Conservation (phyloP, 2,888 invertebrate species). For the Pyrrhia umbra region DNA sequence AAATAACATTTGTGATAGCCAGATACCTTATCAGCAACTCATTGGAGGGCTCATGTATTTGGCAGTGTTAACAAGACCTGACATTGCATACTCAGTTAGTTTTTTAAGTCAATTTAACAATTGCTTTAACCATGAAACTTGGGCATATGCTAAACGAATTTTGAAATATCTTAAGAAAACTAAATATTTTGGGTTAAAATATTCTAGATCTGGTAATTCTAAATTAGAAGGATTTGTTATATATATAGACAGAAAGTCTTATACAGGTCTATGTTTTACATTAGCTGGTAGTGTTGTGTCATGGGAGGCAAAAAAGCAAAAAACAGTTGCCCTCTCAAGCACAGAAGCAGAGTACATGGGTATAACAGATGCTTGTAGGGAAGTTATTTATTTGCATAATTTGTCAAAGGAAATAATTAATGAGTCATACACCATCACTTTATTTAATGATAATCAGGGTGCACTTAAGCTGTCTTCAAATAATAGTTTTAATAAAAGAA, state of each 20-base stretch:
- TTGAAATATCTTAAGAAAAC: conserved; percentile 4
- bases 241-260: neutral
- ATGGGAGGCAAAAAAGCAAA: conserved; percentile 2
- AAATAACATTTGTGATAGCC: neutral
- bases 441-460: conserved; percentile 16
- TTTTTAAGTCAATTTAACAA: conserved; percentile 9
- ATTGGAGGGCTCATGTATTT: conserved; percentile 2
- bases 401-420: neutral
- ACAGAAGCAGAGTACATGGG: no score
- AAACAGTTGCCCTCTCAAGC: conserved; percentile 2
- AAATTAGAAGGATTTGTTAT: neutral
- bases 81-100: neutral
- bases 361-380: neutral
- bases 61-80: neutral
- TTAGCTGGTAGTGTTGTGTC: neutral
- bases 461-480: conserved; percentile 5
- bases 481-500: neutral
- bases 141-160: conserved; percentile 6
- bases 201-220: neutral
- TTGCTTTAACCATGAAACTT: neutral
- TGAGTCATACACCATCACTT: neutral
- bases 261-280: neutral
- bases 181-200: neutral
- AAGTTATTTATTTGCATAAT: neutral
- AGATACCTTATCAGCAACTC: neutral